Conservation (phyloP, 1,140 invertebrate species). For the Megalopta genalis region DNA sequence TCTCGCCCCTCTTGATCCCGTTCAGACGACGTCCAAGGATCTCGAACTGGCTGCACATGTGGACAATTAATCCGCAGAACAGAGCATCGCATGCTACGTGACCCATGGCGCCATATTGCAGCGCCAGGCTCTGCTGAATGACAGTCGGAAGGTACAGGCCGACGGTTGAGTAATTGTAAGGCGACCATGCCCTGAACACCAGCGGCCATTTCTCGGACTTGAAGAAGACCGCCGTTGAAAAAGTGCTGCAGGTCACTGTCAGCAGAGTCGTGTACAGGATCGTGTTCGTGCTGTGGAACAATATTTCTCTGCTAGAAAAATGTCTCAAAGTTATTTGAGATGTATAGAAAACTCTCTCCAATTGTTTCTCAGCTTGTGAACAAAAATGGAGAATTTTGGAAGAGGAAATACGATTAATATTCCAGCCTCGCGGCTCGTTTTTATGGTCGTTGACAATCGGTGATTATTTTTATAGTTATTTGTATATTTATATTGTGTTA, state of each 20-base stretch:
- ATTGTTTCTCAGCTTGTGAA: too few species aligned
- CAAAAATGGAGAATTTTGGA: too few species aligned
- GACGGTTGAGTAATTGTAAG: constrained; percentile 19
- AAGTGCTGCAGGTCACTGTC: not conserved
- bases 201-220: not conserved
- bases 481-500: too few species aligned
- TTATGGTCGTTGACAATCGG: too few species aligned
- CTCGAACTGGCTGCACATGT: constrained; percentile 48
- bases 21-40: constrained; percentile 52
- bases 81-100: constrained; percentile 52
- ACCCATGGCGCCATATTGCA: constrained; percentile 3
- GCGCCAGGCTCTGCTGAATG: constrained; percentile 24
- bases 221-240: not conserved
- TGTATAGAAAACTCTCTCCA: too few species aligned
- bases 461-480: too few species aligned
- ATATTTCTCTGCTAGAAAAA: not conserved
- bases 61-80: constrained; percentile 51
- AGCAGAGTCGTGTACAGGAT: constrained; percentile 14
- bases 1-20: not conserved
- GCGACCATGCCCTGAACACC: constrained; percentile 39
- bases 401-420: too few species aligned
- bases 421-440: too few species aligned
- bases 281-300: constrained; percentile 24
- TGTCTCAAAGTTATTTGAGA: too few species aligned
- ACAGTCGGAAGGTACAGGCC: constrained; percentile 17